Evolutionary conservation across 2,113 vertebrate genomes (phyloP).

Genomic region (Alectura lathami): DNA sequence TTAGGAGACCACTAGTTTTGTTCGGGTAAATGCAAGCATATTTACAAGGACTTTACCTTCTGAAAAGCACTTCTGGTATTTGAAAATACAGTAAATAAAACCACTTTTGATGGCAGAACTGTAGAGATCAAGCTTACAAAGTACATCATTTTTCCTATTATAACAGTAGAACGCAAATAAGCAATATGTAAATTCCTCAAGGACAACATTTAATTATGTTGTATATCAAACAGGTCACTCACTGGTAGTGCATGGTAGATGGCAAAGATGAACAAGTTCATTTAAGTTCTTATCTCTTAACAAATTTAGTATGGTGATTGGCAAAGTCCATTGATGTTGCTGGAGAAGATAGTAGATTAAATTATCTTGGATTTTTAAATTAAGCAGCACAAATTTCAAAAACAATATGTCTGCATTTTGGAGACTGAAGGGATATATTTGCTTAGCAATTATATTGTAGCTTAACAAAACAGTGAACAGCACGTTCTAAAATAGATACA

Average conservation of each 20-base stretch:
- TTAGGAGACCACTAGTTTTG: neutral
- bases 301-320: neutral
- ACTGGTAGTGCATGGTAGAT: neutral
- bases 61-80: neutral
- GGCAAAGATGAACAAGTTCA: neutral
- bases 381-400: neutral
- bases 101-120: neutral
- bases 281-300: neutral
- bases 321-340: neutral
- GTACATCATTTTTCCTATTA: neutral
- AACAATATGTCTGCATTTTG: neutral
- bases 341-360: neutral
- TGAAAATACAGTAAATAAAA: neutral
- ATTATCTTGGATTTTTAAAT: conserved; percentile 10
- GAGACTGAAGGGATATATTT: neutral
- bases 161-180: neutral
- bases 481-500: neutral
- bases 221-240: neutral
- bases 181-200: neutral
- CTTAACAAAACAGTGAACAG: neutral
- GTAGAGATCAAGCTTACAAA: neutral
- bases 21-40: neutral
- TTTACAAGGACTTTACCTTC: neutral
- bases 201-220: conserved; percentile 17
- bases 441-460: neutral